These are phyloP conservation scores for Eurois occulta DNA, from an alignment of 2,888 invertebrate genomes.

Conservation along the genomic window DNA sequence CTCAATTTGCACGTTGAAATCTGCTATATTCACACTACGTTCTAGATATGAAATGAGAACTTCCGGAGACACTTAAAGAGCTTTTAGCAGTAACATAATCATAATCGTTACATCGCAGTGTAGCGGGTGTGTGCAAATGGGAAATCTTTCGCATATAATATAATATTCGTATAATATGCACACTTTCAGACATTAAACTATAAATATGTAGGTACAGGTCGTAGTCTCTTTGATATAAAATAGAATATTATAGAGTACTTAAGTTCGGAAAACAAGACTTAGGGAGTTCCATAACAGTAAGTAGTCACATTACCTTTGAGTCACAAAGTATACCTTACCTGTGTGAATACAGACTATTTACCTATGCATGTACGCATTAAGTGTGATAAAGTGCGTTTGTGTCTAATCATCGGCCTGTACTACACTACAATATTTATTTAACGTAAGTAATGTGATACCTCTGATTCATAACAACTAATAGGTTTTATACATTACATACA, in stretches of 20 bases:
- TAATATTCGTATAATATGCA: background rate
- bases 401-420: too few relatives aligned
- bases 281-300: too few relatives aligned
- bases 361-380: background rate
- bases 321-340: background rate
- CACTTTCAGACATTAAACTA: background rate
- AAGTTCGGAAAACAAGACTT: too few relatives aligned
- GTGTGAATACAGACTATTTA: background rate
- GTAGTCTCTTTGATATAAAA: background rate
- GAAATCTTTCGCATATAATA: slow-evolving; percentile 14
- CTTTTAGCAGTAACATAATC: slow-evolving; percentile 28
- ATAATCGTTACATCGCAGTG: slow-evolving; percentile 9
- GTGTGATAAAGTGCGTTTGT: too few relatives aligned
- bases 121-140: slow-evolving; percentile 10
- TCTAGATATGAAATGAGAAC: slow-evolving; percentile 25
- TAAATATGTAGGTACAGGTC: background rate
- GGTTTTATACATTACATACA: too few relatives aligned
- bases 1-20: slow-evolving; percentile 1
- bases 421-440: too few relatives aligned
- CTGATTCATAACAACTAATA: too few relatives aligned
- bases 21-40: slow-evolving; percentile 12
- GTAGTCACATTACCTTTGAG: too few relatives aligned
- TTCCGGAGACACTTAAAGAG: slow-evolving; percentile 28
- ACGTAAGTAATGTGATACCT: too few relatives aligned
- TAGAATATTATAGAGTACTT: background rate